Evolutionary conservation across 35 echinoderm and acorn worm genomes (phyloP), one percentile per base, ranked within the genome.

Genomic region (Heliocidaris erythrogramma): DNA sequence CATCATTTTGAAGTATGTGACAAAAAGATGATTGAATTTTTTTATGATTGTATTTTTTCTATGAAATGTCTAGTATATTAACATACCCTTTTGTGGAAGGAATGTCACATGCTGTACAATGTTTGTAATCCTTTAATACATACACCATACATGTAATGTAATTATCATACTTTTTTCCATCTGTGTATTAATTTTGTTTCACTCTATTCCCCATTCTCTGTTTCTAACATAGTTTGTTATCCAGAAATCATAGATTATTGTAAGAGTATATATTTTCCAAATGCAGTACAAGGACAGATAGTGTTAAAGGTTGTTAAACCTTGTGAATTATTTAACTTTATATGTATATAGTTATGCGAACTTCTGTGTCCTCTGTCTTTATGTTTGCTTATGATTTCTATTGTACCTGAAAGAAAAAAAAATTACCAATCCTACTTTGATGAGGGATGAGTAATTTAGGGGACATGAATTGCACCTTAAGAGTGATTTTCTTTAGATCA

Each of bases 21-120:
- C 17, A 48, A 89, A 89, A 48, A 35, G 1, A 89, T 42, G 31
- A 89, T 48, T 89, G 31, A 89, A 89, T 89, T 89, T 89, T 86
- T 89, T 17, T 89, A 89, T 89, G 87, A 89, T 89, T 48, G 47
- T 89, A 89, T 89, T 89, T 89, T 89, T 89, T 89, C 87, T 89
- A 89, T 47, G 69, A 78, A 78, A 48, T n/a, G 13, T 49, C 31
- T 94, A 49, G 71, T 49, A 86, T 94, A 49, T 87, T 94, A 27
- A 48, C 48, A 27, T 17, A 24, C 60, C 42, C 32, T 21, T 85
- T 94, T 49, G 48, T 49, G 48, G 17, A 48, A 27, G 78, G 21
- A 61, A 61, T 65, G 31, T 31, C 65, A 78, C 27, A n/a, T 78
- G 21, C 21, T n/a, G 6, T 78, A 78, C 27, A n/a, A 78, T 78